These are phyloP conservation scores for Tachycineta bicolor DNA, from an alignment of 2,113 vertebrate species.

Conservation along the genomic window DNA sequence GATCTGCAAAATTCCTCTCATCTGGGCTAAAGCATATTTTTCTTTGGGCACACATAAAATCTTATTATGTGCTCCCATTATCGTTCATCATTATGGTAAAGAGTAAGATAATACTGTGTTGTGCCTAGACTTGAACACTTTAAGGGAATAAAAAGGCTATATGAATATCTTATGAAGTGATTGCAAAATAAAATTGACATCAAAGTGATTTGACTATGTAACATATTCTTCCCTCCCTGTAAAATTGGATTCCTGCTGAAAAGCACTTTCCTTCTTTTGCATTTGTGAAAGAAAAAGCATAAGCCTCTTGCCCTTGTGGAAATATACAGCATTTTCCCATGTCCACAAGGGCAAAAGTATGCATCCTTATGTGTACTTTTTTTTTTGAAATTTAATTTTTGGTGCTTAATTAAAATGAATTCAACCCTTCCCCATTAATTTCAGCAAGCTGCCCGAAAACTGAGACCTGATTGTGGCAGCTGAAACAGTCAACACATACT, in stretches of 20 bases:
- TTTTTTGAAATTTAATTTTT: background rate
- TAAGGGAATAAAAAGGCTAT: conserved; percentile 14
- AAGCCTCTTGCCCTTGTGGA: background rate
- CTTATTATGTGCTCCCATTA: conserved; percentile 49
- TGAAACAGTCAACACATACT: background rate
- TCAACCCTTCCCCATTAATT: background rate
- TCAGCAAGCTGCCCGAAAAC: background rate
- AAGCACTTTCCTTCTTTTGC: background rate
- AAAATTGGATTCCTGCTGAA: conserved; percentile 26
- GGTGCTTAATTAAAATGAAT: background rate
- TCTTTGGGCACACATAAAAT: conserved; percentile 41
- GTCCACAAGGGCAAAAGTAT: background rate
- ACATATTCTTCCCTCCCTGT: background rate
- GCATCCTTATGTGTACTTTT: background rate
- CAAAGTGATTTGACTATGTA: conserved; percentile 29
- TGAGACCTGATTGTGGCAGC: background rate
- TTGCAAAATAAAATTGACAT: conserved; percentile 55
- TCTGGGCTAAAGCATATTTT: conserved; percentile 35
- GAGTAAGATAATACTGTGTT: conserved; percentile 47
- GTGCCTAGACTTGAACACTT: conserved; percentile 28
- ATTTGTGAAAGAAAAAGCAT: background rate
- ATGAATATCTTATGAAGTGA: conserved; percentile 57
- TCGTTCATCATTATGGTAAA: conserved; percentile 49
- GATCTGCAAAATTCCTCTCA: conserved; percentile 22
- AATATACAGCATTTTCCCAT: background rate